Base-by-base conservation (phyloP, 1,140 invertebrate species). In the Drosophila quadrilineata region DNA sequence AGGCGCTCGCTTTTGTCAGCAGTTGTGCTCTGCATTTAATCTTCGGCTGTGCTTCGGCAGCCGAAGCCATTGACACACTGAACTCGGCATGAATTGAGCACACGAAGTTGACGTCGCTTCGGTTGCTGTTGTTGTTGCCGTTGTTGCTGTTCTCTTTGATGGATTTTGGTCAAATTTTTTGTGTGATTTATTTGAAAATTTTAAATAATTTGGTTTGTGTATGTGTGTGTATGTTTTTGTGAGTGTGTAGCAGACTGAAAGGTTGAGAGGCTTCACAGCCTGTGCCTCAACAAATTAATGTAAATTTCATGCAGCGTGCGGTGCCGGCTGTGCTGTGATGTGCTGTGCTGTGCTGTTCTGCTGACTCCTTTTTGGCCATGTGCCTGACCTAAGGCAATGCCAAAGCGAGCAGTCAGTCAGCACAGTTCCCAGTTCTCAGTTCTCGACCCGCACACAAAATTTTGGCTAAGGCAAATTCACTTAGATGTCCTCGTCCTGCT, bases 361-460 rank as follows among this genome's bases (percentile, higher is more conserved):
- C 40, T 45, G 21, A 28, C 12, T 17, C 14, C 12, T 45, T 45
- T 17, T 22, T 6, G n/a, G 41, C 12, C 41, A 29, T 54, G 35
- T 75, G 65, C 74, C 79, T 82, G 77, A 82, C 77, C 77, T 84
- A 84, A 85, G 77, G 79, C 77, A 84, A 84, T 29, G 63, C 59
- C 38, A 49, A 17, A 28, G 12, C 41, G 41, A 21, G 12, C n/a
- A n/a, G n/a, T n/a, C n/a, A n/a, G n/a, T n/a, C n/a, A n/a, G n/a
- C n/a, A n/a, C n/a, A n/a, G n/a, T n/a, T n/a, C n/a, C n/a, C n/a
- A n/a, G n/a, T n/a, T n/a, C n/a, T n/a, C n/a, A n/a, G n/a, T n/a
- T n/a, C n/a, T n/a, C n/a, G 16, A 29, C n/a, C 10, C 28, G 10
- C 63, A 53, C 62, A 71, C 24, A 67, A 75, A 84, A 84, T 84